Conservation (phyloP, 2,888 invertebrate species). For the Adelognathus sp. region DNA sequence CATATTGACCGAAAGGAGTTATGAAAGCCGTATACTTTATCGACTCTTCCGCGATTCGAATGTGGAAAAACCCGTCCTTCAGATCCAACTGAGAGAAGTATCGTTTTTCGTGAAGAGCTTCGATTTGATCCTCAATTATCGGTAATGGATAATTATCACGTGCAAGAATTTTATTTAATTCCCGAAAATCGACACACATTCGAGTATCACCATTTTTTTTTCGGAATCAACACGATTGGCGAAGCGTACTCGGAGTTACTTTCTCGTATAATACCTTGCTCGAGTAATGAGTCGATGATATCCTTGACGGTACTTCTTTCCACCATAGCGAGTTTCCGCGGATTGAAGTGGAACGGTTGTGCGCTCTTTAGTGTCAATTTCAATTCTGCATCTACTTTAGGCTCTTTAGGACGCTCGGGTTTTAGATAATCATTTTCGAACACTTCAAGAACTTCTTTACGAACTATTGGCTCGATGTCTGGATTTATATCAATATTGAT, state of each 20-base stretch:
- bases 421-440: constrained; percentile 11
- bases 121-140: constrained; percentile 49
- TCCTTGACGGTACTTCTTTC: constrained; percentile 14
- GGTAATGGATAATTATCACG: constrained; percentile 52
- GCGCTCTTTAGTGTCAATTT: constrained; percentile 12
- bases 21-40: constrained; percentile 50
- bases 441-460: constrained; percentile 1
- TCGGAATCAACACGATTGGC: too few species aligned
- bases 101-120: constrained; percentile 4
- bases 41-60: constrained; percentile 32
- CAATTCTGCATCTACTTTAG: constrained; percentile 14
- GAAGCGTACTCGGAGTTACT: constrained; percentile 44
- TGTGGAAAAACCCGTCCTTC: constrained; percentile 44
- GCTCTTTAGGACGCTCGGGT: neutral
- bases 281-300: constrained; percentile 16
- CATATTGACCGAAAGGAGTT: constrained; percentile 53
- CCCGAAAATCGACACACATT: constrained; percentile 49
- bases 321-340: constrained; percentile 22
- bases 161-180: constrained; percentile 18
- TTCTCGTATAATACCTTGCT: constrained; percentile 16
- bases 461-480: too few species aligned
- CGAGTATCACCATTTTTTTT: constrained; percentile 34
- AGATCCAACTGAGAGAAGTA: constrained; percentile 34
- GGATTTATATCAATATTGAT: too few species aligned
- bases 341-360: constrained; percentile 31